These are phyloP conservation scores for Anolis apletophallus DNA, from an alignment of 2,797 vertebrate genomes.

Conservation along the genomic window DNA sequence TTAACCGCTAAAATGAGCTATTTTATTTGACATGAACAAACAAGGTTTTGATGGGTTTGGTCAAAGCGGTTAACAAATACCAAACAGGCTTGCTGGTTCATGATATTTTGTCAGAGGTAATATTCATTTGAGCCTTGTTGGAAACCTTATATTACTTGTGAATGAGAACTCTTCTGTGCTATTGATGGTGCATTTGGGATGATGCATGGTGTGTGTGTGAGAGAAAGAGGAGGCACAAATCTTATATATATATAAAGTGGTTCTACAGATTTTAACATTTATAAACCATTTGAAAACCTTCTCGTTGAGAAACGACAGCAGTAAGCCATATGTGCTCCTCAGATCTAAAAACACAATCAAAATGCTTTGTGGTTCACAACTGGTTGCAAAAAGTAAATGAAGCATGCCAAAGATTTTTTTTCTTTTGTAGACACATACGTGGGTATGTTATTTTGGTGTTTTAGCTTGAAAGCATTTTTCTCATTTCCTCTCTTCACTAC, in stretches of 20 bases:
- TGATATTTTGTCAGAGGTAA: conserved; percentile 54
- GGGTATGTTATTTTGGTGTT: conserved; percentile 65
- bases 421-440: conserved; percentile 60
- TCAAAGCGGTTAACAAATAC: conserved; percentile 47
- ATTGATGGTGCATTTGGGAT: not conserved
- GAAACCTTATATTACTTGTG: conserved; percentile 49
- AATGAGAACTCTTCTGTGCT: conserved; percentile 28
- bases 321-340: conserved; percentile 58
- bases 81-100: conserved; percentile 13
- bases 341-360: conserved; percentile 58
- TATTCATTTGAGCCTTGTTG: conserved; percentile 35
- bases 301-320: conserved; percentile 45
- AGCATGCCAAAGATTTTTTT: conserved; percentile 59
- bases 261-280: conserved; percentile 45
- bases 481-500: conserved; percentile 39
- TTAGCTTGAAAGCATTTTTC: conserved; percentile 71
- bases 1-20: conserved; percentile 50
- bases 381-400: conserved; percentile 69
- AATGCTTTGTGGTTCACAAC: conserved; percentile 69
- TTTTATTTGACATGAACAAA: conserved; percentile 61
- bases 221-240: conserved; percentile 22
- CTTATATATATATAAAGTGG: not conserved
- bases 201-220: not conserved
- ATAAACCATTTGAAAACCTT: conserved; percentile 40
- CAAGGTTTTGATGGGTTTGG: conserved; percentile 47